Evolutionary conservation across 92 coral and sea anemone genomes (phyloP), one percentile per base, ranked within the genome.

Genomic region (Galaxea fascicularis): DNA sequence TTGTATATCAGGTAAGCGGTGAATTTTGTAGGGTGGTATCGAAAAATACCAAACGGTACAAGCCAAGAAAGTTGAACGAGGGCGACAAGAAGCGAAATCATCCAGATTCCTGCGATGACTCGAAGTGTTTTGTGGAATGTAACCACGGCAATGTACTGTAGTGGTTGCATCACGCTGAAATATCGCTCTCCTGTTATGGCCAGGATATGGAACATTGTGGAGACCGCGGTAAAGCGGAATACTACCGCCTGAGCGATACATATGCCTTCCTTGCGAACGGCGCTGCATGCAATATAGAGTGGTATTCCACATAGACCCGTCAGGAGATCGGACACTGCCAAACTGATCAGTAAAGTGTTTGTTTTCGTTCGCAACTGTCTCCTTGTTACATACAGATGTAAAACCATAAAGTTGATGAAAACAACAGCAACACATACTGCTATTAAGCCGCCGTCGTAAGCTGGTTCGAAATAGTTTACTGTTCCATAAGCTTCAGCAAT

Each of bases 101-200:
- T 31, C 98, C 98, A 95, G 45, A 93, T 93, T 4, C 87, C 74
- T 4, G 82, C 89, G 16, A 95, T 91, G 35, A 86, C 83, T 54
- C 91, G 80, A 10, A 83, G 71, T 20, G 91, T 71, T 12, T 95
- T 92, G 25, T 89, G 76, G 78, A 91, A 87, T 8, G 94, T 94
- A 27, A 95, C 98, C 49, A 85, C 79, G 15, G 82, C 73, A 29
- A 93, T 88, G 74, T 95, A 95, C 18, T 88, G 79, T n/a, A 95
- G 71, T 24, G 98, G 98, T 29, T 89, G 90, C 14, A 92, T 88
- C 17, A 95, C 94, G 7, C 95, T 90, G 66, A 95, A 74, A 74
- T 95, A 95, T 20, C 98, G 82, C 54, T 95, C 98, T 21, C 90
- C 87, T 17, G 98, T 95, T 21, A 95, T 89, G 27, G 96, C 98